Evolutionary conservation across 2,797 vertebrate genomes (phyloP).

Genomic region (Manis javanica): DNA sequence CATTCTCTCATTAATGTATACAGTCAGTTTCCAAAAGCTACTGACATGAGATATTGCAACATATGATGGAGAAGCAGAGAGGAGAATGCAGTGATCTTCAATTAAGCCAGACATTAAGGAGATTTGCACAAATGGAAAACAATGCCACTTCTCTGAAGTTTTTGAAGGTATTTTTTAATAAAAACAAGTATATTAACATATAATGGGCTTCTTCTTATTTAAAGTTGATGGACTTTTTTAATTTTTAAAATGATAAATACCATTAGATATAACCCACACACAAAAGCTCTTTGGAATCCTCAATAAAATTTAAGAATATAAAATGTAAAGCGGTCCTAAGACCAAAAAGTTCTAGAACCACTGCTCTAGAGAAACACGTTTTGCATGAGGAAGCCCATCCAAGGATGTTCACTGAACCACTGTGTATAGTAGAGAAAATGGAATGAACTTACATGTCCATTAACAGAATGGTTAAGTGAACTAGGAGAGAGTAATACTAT

Average conservation of each 20-base stretch:
- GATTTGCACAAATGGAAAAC: not conserved
- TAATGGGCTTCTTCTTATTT: not conserved
- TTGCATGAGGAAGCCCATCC: not conserved
- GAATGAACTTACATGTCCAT: not conserved
- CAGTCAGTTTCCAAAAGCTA: not conserved
- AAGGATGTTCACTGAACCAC: not conserved
- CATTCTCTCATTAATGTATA: not conserved
- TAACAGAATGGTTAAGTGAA: not conserved
- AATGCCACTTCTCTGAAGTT: not conserved
- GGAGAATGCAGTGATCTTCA: not conserved
- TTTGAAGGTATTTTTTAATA: slow-evolving; percentile 24
- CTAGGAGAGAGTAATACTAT: not conserved
- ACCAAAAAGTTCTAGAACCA: not conserved
- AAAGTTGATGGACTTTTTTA: not conserved
- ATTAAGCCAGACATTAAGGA: not conserved
- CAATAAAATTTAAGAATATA: not conserved
- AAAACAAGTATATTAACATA: not conserved
- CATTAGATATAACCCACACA: not conserved
- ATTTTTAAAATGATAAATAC: not conserved
- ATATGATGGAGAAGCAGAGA: not conserved
- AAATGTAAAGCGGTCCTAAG: not conserved
- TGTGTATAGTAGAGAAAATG: not conserved
- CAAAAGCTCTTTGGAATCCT: not conserved
- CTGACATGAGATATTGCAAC: not conserved
- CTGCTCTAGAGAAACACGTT: not conserved